Evolutionary conservation across 2,113 vertebrate species (phyloP).

Genomic region (Leptobrachium leishanense): DNA sequence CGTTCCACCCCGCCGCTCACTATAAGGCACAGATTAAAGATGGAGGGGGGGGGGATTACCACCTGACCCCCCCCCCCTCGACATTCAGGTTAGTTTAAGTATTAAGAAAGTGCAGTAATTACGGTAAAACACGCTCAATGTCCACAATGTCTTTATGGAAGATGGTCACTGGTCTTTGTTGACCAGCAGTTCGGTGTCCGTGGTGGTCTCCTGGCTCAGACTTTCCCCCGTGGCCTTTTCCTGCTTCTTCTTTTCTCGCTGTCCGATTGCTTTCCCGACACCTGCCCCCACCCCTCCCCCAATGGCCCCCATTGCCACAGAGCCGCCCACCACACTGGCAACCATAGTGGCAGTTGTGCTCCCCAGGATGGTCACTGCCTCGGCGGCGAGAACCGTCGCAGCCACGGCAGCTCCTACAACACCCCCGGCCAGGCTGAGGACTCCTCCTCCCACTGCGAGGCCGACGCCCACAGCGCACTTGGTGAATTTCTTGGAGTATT

Average conservation of each 20-base stretch:
- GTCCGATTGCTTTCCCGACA: slow-evolving; percentile 9
- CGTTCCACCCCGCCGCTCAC: no score
- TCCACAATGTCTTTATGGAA: background rate
- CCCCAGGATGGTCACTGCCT: background rate
- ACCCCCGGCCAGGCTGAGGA: slow-evolving; percentile 25
- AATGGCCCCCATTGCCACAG: background rate
- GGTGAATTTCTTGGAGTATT: slow-evolving; percentile 31
- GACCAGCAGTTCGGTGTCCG: slow-evolving; percentile 18
- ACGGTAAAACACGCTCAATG: no score
- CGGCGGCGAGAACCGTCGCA: slow-evolving; percentile 1
- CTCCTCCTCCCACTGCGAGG: slow-evolving; percentile 19
- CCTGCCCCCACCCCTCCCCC: slow-evolving; percentile 25
- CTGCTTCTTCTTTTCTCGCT: background rate
- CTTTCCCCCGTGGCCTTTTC: no score
- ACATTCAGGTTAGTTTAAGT: no score
- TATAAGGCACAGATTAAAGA: no score
- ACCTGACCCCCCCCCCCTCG: no score
- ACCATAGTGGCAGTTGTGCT: slow-evolving; percentile 1
- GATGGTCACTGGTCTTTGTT: background rate
- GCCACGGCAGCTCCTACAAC: slow-evolving; percentile 26
- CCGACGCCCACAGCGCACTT: slow-evolving; percentile 20
- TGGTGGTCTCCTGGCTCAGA: background rate
- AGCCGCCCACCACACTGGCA: background rate
- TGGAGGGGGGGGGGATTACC: no score
- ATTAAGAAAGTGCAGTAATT: no score